Evolutionary conservation across 2,888 invertebrate genomes (phyloP), one percentile per base, ranked within the genome.

Genomic region (Diaprepes abbreviatus): DNA sequence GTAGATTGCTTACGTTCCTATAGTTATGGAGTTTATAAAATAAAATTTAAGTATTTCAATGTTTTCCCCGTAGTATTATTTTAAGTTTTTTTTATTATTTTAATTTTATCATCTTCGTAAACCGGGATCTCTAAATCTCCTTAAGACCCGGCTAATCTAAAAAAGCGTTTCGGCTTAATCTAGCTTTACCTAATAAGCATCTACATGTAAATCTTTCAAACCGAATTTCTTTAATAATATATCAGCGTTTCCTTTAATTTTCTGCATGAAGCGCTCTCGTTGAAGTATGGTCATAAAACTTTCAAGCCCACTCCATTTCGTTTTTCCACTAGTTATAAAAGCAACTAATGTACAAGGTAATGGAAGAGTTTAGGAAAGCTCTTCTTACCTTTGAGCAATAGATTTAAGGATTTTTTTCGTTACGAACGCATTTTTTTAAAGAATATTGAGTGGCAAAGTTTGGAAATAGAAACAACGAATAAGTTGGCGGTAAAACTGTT

Each of bases 221-320:
- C 36, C 9, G 17, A 31, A 65, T 48, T 57, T 45, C 48, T 36
- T 65, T 55, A 36, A 57, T 57, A 57, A 65, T 57, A 45, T 48
- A 66, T 45, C 38, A 57, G 14, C 21, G 45, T 66, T 36, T 50
- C 59, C 59, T 31, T 58, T 52, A 66, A 66, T 52, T 66, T 66
- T 59, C 66, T 66, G 58, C 48, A 66, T 65, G 50, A 45, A 52
- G 35, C 36, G 40, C 36, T 59, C 40, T 35, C 66, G 59, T 50
- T 59, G 58, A 67, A 54, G 45, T 38, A 65, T 24, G 36, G 40
- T 36, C 36, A 54, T 58, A 54, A 59, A 66, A 66, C 50, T 55
- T 65, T 55, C 65, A 55, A 35, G 55, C 33, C 28, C 28, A 54
- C 43, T 55, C 7, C 50, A 28, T 66, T 60, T 10, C 43, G 19